Evolutionary conservation across 2,113 vertebrate species (phyloP).

Genomic region (human (Homo sapiens)): GRCh38 chr5:3711501-3712000

Average conservation of each 20-base stretch:
- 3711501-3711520: neutral
- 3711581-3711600: neutral
- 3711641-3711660: neutral
- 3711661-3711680: neutral
- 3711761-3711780: fast-evolving
- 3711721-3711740: too few species aligned
- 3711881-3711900: neutral
- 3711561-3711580: too few species aligned
- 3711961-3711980: too few species aligned
- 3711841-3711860: neutral
- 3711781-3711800: too few species aligned
- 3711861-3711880: neutral
- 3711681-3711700: neutral
- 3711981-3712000: too few species aligned
- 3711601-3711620: neutral
- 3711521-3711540: fast-evolving
- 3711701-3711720: neutral
- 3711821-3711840: neutral
- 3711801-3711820: too few species aligned
- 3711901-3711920: too few species aligned
- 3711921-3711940: neutral
- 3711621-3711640: neutral
- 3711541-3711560: fast-evolving
- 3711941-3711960: too few species aligned
- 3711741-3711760: neutral